phyloP scores from a whole-genome alignment of 2,888 invertebrate species.

The Hemicrepidius hirtus region DNA sequence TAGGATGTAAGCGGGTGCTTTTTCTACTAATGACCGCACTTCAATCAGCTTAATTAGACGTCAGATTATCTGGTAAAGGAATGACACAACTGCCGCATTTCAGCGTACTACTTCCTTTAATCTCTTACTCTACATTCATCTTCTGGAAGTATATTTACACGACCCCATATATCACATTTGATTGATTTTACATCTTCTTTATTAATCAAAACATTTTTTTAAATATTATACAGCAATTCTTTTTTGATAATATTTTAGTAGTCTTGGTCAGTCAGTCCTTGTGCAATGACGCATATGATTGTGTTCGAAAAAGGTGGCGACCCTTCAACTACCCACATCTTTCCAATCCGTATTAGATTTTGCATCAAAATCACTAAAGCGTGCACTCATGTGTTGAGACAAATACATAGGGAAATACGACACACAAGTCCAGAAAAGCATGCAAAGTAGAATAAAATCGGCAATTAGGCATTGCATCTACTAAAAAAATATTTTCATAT shows the following conservation, averaged over 20 bases:
- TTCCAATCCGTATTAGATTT: constrained; percentile 28
- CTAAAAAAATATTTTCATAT: too few species aligned
- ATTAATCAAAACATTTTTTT: too few species aligned
- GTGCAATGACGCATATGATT: constrained; percentile 44
- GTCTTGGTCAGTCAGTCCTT: constrained; percentile 40
- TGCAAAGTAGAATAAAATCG: neutral
- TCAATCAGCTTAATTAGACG: constrained; percentile 55
- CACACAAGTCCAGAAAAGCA: neutral
- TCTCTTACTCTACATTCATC: constrained; percentile 15
- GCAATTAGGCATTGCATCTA: neutral
- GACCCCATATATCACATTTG: too few species aligned
- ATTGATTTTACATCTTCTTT: too few species aligned
- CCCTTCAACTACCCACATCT: constrained; percentile 33
- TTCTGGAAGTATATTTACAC: neutral
- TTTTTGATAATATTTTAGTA: neutral
- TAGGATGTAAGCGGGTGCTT: constrained; percentile 54
- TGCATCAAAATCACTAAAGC: constrained; percentile 32
- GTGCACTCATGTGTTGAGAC: constrained; percentile 24
- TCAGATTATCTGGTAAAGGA: constrained; percentile 49
- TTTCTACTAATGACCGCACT: constrained; percentile 57
- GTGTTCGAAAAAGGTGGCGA: constrained; percentile 38
- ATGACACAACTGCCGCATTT: constrained; percentile 50
- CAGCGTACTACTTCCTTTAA: constrained; percentile 33
- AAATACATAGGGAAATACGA: constrained; percentile 19
- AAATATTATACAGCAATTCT: too few species aligned